Percentiles rank a stretch among this genome's conserved stretches.
These are phyloP conservation scores for Heteromormyrus szaboi DNA, from an alignment of 2,797 vertebrate species.

Conservation along the genomic window DNA sequence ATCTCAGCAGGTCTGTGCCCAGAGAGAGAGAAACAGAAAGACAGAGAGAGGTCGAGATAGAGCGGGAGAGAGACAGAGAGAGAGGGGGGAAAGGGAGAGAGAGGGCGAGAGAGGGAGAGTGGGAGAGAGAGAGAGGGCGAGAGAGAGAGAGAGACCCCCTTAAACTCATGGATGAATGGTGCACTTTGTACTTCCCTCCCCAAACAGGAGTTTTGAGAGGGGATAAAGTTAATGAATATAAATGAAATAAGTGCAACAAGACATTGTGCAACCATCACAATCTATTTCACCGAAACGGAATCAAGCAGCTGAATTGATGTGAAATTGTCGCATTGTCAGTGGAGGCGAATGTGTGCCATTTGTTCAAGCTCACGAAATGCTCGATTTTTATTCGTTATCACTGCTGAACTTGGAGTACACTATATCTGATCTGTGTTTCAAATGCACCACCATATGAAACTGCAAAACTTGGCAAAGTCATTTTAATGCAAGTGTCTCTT, in stretches of 20 bases:
- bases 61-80: neutral
- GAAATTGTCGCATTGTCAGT: neutral
- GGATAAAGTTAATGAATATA: constrained; percentile 1
- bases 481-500: neutral
- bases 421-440: neutral
- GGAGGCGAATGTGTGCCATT: neutral
- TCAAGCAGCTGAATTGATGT: neutral
- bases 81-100: neutral
- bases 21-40: neutral
- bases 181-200: neutral
- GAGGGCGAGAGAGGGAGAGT: no score
- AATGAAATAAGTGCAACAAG: neutral
- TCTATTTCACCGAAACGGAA: neutral
- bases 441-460: neutral
- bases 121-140: neutral
- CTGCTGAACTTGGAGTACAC: neutral
- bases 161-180: neutral
- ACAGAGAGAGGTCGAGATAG: neutral
- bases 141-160: neutral
- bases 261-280: neutral
- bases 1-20: neutral
- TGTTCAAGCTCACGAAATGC: neutral
- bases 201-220: neutral
- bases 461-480: neutral
- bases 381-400: neutral